Percentiles rank a stretch among this genome's conserved stretches.
phyloP scores from a whole-genome alignment of 2,888 invertebrate species.

The Vesta saturnalis region DNA sequence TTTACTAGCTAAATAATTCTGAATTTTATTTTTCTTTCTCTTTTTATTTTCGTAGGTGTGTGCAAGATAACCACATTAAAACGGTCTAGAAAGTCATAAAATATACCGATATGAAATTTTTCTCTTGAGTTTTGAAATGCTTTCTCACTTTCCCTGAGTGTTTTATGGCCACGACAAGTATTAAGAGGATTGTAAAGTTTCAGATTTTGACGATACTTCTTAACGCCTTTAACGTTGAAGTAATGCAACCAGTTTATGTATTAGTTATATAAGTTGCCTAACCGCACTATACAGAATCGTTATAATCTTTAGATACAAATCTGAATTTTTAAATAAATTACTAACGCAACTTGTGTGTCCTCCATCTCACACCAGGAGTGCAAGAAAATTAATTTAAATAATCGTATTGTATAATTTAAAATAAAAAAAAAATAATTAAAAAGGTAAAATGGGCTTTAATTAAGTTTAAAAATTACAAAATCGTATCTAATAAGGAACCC shows the following conservation, averaged over 20 bases:
- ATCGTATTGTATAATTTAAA: no score
- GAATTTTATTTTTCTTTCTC: constrained; percentile 23
- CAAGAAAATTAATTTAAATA: no score
- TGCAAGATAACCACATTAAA: constrained; percentile 4
- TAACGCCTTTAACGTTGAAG: neutral
- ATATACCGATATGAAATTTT: constrained; percentile 31
- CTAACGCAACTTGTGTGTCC: no score
- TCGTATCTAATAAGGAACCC: no score
- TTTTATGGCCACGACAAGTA: constrained; percentile 29
- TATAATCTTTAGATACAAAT: neutral
- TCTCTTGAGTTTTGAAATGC: constrained; percentile 28
- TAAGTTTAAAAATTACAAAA: no score
- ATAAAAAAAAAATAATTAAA: no score
- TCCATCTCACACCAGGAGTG: no score
- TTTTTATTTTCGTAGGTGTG: constrained; percentile 11
- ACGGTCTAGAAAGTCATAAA: constrained; percentile 28
- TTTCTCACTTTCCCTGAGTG: constrained; percentile 16
- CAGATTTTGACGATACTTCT: neutral
- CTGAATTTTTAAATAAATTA: no score
- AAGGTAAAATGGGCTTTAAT: no score
- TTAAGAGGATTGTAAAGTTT: constrained; percentile 29
- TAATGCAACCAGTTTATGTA: neutral
- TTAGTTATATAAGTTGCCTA: neutral
- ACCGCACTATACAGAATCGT: neutral
- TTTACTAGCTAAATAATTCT: constrained; percentile 36